Evolutionary conservation across 2,888 invertebrate species (phyloP).

Genomic region (Bruchidius siliquastri): DNA sequence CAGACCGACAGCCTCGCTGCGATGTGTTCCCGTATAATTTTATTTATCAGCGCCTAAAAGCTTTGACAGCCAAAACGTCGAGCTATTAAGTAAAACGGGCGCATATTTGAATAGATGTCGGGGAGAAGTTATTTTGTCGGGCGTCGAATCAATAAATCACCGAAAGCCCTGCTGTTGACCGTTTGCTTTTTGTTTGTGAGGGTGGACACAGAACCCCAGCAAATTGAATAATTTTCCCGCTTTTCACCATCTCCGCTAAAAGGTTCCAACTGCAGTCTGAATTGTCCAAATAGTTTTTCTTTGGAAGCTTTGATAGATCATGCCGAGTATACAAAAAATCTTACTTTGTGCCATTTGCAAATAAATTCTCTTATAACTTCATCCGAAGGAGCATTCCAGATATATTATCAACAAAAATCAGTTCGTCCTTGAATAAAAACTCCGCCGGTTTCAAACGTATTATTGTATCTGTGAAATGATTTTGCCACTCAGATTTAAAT

Average conservation of each 20-base stretch:
- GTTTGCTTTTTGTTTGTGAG: constrained; percentile 1
- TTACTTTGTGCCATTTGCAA: too few relatives aligned
- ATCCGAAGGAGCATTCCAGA: too few relatives aligned
- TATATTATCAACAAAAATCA: too few relatives aligned
- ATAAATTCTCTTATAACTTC: too few relatives aligned
- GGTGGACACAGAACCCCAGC: neutral
- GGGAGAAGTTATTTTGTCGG: constrained; percentile 22
- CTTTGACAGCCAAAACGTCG: constrained; percentile 38
- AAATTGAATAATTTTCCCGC: neutral
- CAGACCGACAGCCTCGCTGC: neutral
- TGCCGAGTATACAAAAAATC: too few relatives aligned
- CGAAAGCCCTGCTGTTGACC: neutral
- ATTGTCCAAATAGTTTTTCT: neutral
- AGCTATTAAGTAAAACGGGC: constrained; percentile 36
- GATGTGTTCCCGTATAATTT: constrained; percentile 14
- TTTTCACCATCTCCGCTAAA: neutral
- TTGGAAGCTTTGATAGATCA: neutral
- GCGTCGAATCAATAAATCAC: neutral
- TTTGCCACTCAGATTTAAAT: too few relatives aligned
- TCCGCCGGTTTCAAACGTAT: too few relatives aligned
- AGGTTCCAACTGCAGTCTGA: neutral
- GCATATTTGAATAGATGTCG: constrained; percentile 34
- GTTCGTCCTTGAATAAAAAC: too few relatives aligned
- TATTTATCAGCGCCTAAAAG: constrained; percentile 24
- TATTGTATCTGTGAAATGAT: too few relatives aligned